Base-by-base conservation (phyloP, 2,888 invertebrate genomes). In the Brachynemurus nebulosus region DNA sequence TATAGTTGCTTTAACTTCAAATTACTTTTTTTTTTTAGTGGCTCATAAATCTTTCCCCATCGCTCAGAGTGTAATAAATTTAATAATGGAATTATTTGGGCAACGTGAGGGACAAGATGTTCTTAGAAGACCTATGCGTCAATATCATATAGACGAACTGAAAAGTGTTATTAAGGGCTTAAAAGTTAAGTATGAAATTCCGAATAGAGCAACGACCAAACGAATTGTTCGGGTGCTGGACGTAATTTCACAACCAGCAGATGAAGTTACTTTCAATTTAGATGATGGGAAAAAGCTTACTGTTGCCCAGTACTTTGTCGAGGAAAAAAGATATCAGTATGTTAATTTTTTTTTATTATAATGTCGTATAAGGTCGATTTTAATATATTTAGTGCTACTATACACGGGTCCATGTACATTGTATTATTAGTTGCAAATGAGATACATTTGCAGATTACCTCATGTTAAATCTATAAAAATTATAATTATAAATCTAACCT, bases 11-110 rank as follows among this genome's bases (percentile, higher is more conserved):
- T 18, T 16, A 21, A 16, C n/a, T 18, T 21, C 37, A 11, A 30
- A 17, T 8, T 12, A 9, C 16, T 34, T 14, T 48, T 45, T 43
- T 38, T 40, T 64, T 62, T 41, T 62, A 76, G 80, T 86, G 30
- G 78, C 82, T 0, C 83, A 88, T 57, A 86, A 86, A 62, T 83
- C 80, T 1, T 86, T 88, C 55, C 83, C 85, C 0, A 74, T 62
- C 37, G 56, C 59, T 7, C 70, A 74, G 44, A 52, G 47, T 2
- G 55, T 82, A 14, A 45, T 76, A 0, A 60, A 73, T 1, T 64
- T 74, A 5, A 51, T 66, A 3, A 54, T 44, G 35, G 56, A 62
- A 30, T 11, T 47, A 57, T 19, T 33, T 40, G 37, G 19, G 12
- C 17, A 55, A 2, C 51, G 55, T 52, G 45, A 40, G 12, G 42